phyloP scores from a whole-genome alignment of 2,797 vertebrate species.

The Cynopterus sphinx region DNA sequence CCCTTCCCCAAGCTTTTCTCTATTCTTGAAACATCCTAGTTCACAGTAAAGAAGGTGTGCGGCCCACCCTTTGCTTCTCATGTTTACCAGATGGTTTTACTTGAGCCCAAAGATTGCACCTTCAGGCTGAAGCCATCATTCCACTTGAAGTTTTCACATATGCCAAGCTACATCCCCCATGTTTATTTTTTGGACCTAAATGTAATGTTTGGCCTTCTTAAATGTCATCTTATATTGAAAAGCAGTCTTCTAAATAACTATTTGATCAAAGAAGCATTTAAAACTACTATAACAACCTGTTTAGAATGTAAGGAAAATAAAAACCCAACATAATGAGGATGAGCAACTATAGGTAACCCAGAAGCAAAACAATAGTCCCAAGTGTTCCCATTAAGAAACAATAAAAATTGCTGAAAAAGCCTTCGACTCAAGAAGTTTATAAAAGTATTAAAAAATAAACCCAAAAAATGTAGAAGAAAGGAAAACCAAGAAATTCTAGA shows the following conservation, averaged over 20 bases:
- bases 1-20: background rate
- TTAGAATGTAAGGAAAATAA: slow-evolving; percentile 8
- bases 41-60: background rate
- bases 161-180: background rate
- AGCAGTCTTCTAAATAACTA: background rate
- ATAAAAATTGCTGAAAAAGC: background rate
- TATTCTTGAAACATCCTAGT: background rate
- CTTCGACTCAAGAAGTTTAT: background rate
- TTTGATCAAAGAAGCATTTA: slow-evolving; percentile 15
- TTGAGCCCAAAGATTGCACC: background rate
- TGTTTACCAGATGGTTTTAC: background rate
- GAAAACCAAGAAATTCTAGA: background rate
- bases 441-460: background rate
- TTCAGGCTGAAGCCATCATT: background rate
- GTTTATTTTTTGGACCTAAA: background rate
- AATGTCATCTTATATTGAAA: background rate
- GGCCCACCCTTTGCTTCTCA: background rate
- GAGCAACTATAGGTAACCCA: background rate
- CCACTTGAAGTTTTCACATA: background rate
- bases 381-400: background rate
- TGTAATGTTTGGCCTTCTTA: background rate
- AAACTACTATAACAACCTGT: background rate
- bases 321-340: background rate
- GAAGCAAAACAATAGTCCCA: background rate
- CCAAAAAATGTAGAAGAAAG: background rate